A percentile compares a stretch with the other conserved stretches of the same genome.
Evolutionary conservation across 2,888 invertebrate species (phyloP).

Genomic region (Drosophila eohydei): DNA sequence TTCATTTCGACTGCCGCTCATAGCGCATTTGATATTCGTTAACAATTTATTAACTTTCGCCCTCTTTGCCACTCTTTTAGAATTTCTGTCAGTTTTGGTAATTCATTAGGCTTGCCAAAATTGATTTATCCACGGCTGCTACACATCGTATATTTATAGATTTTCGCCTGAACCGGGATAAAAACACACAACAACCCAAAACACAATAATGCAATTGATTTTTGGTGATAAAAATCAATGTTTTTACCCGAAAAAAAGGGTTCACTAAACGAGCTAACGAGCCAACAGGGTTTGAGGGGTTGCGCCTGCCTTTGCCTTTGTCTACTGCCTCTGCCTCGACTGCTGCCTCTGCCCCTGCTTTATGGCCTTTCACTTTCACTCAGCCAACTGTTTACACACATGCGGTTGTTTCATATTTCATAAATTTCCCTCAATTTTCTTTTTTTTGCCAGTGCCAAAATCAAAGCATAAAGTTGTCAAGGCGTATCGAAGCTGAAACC

Average conservation of each 20-base stretch:
- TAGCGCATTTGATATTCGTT: neutral
- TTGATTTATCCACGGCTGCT: conserved; percentile 72
- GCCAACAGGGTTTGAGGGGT: conserved; percentile 16
- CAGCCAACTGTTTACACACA: conserved; percentile 73
- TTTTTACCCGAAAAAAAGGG: conserved; percentile 66
- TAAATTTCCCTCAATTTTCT: conserved; percentile 39
- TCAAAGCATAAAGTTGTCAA: conserved; percentile 78
- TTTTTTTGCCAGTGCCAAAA: conserved; percentile 48
- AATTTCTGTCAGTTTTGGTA: conserved; percentile 29
- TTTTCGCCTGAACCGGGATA: conserved; percentile 14
- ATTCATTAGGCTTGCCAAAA: conserved; percentile 56
- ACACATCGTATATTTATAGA: conserved; percentile 37
- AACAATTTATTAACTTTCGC: neutral
- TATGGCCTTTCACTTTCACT: conserved; percentile 37
- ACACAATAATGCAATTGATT: conserved; percentile 80
- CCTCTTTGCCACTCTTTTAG: too few species aligned
- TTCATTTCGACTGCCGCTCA: neutral
- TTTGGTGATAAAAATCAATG: conserved; percentile 78
- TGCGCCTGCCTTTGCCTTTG: neutral
- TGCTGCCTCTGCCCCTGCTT: neutral
- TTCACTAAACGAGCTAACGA: conserved; percentile 48
- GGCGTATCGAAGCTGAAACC: conserved; percentile 68
- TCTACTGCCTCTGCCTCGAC: neutral
- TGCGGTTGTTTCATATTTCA: conserved; percentile 81
- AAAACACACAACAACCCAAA: conserved; percentile 25